Evolutionary conservation across 2,113 vertebrate genomes (phyloP).

Genomic region (Antechinus flavipes): DNA sequence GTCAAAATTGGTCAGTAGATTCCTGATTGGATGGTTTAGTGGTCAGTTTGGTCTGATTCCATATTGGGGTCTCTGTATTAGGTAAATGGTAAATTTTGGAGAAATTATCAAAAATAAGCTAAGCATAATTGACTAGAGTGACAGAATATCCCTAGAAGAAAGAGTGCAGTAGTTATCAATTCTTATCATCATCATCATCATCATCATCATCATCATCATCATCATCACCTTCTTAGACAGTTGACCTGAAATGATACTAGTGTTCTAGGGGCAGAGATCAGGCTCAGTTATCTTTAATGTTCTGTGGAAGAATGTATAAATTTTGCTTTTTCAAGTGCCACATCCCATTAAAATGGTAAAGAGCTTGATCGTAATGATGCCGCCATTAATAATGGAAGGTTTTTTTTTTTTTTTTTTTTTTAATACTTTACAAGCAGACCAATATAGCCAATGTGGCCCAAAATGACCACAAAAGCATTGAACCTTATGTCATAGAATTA

Average conservation of each 20-base stretch:
- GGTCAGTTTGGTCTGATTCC: not conserved
- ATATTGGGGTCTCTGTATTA: not conserved
- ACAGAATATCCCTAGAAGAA: not conserved
- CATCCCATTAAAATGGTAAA: not conserved
- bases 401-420: too few species aligned
- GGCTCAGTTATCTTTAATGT: not conserved
- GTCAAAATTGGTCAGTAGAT: not conserved
- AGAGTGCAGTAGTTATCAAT: not conserved
- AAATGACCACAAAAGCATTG: not conserved
- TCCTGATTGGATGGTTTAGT: not conserved
- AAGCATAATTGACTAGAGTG: not conserved
- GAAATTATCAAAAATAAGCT: not conserved
- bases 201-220: not conserved
- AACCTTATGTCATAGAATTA: not conserved
- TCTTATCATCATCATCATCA: not conserved
- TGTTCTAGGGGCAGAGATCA: not conserved
- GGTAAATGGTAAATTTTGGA: not conserved
- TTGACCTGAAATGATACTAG: not conserved
- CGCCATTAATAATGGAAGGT: not conserved
- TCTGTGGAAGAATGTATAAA: not conserved
- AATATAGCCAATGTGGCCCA: not conserved
- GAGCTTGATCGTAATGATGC: not conserved
- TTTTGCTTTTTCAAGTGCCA: not conserved
- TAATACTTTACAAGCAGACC: not conserved
- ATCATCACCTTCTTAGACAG: not conserved